A percentile compares a stretch with the other conserved stretches of the same genome.
phyloP scores from a whole-genome alignment of 2,113 vertebrate species.

The Lepidothrix coronata region DNA sequence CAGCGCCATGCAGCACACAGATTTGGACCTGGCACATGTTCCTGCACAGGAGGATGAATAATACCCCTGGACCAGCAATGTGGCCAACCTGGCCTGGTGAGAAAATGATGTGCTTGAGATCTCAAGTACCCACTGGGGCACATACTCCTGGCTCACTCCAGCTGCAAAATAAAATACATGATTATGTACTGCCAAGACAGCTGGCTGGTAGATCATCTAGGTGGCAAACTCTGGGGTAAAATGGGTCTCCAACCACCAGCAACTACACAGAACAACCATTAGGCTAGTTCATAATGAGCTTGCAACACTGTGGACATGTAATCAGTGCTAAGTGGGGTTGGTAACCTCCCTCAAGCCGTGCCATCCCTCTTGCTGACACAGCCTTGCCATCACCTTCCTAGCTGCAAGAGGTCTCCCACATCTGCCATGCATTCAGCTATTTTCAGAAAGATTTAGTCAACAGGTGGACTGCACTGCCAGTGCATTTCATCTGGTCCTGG shows the following conservation, averaged over 20 bases:
- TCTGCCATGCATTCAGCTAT: not conserved
- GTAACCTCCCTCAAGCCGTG: not conserved
- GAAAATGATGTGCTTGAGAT: not conserved
- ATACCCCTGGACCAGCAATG: rapidly evolving
- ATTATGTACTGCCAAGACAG: rapidly evolving
- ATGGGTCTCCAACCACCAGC: not conserved
- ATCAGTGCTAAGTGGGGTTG: rapidly evolving
- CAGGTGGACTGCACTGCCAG: slow-evolving; percentile 58
- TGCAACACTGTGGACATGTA: not conserved
- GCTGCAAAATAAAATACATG: not conserved
- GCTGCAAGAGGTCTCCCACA: rapidly evolving
- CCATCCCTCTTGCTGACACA: not conserved
- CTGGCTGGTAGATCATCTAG: not conserved
- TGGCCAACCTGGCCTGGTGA: not conserved
- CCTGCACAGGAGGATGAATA: not conserved
- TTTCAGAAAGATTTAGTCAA: not conserved
- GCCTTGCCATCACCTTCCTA: not conserved
- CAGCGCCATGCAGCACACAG: rapidly evolving
- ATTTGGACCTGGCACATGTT: rapidly evolving
- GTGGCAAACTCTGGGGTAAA: not conserved
- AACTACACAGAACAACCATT: not conserved
- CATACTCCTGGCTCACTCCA: not conserved
- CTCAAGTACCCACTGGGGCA: rapidly evolving
- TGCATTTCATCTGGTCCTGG: slow-evolving; percentile 32
- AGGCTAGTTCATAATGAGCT: not conserved